A percentile compares a stretch with the other conserved stretches of the same genome.
Conservation (phyloP, 2,888 invertebrate species). For the Napeogenes sylphis region DNA sequence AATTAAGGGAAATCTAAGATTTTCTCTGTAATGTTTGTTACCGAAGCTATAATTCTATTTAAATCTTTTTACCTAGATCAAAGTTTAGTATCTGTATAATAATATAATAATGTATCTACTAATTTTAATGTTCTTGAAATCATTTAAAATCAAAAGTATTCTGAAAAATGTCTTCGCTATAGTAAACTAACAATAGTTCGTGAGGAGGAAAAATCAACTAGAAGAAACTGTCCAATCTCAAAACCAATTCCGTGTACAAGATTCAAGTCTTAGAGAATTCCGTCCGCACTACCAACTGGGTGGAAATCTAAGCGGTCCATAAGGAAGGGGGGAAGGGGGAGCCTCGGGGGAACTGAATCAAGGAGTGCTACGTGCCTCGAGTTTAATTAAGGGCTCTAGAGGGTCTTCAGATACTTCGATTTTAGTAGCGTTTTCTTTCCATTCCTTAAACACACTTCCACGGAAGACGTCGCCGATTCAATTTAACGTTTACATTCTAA, state of each 20-base stretch:
- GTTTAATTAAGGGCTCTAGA: constrained; percentile 73
- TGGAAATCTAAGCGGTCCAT: constrained; percentile 77
- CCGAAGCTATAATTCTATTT: background rate
- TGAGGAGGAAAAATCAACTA: constrained; percentile 41
- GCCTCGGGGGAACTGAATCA: constrained; percentile 70
- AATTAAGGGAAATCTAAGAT: constrained; percentile 44
- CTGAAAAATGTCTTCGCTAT: background rate
- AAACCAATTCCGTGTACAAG: constrained; percentile 74
- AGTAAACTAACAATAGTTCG: constrained; percentile 13
- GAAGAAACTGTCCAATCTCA: constrained; percentile 68
- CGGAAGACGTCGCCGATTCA: constrained; percentile 24
- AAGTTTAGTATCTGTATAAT: too few species aligned
- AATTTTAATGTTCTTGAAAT: too few species aligned
- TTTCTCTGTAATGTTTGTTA: constrained; percentile 34
- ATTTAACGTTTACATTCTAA: constrained; percentile 35
- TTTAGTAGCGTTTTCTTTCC: constrained; percentile 72
- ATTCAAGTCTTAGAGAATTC: constrained; percentile 74
- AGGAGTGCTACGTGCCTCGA: constrained; percentile 74
- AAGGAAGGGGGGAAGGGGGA: constrained; percentile 62
- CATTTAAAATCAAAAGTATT: too few species aligned
- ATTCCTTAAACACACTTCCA: constrained; percentile 39
- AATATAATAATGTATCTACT: too few species aligned
- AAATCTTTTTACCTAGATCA: too few species aligned
- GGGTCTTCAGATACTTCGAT: constrained; percentile 71
- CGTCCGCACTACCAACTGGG: constrained; percentile 70